Conservation (phyloP, 2,113 vertebrate species). For the Petromus typicus region DNA sequence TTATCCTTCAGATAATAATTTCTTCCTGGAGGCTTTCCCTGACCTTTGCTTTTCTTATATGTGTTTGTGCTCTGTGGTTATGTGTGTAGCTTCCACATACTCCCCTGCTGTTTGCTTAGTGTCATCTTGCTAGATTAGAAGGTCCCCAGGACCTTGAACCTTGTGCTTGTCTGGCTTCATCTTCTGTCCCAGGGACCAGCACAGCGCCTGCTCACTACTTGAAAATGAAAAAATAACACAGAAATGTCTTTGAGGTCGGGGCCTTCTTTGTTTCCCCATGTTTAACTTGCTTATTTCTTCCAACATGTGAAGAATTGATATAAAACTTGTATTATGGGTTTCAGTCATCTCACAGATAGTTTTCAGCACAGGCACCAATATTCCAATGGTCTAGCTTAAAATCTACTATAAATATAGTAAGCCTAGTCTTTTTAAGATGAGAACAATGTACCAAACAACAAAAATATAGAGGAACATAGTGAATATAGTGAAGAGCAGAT, state of each 20-base stretch:
- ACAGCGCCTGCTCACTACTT: neutral
- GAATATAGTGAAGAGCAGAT: neutral
- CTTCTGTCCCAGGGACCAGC: neutral
- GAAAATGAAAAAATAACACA: neutral
- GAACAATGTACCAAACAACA: slow-evolving; percentile 23
- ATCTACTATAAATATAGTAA: slow-evolving; percentile 43
- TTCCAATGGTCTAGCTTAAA: neutral
- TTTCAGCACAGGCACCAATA: slow-evolving; percentile 39
- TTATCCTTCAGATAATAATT: slow-evolving; percentile 21
- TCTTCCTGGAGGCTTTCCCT: slow-evolving; percentile 27
- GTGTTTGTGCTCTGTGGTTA: neutral
- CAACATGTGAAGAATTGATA: slow-evolving; percentile 31
- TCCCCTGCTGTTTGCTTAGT: neutral
- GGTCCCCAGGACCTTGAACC: neutral
- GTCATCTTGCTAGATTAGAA: neutral
- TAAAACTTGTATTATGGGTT: slow-evolving; percentile 43
- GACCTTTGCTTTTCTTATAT: neutral
- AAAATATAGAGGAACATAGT: neutral
- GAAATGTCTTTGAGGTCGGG: slow-evolving; percentile 8
- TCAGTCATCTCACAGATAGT: slow-evolving; percentile 30
- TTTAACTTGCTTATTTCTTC: slow-evolving; percentile 2
- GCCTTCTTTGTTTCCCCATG: neutral
- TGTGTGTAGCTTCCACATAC: neutral
- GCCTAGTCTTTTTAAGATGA: slow-evolving; percentile 26
- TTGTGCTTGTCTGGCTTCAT: neutral